Base-by-base conservation (phyloP, 2,888 invertebrate genomes). In the Ceriagrion tenellum region DNA sequence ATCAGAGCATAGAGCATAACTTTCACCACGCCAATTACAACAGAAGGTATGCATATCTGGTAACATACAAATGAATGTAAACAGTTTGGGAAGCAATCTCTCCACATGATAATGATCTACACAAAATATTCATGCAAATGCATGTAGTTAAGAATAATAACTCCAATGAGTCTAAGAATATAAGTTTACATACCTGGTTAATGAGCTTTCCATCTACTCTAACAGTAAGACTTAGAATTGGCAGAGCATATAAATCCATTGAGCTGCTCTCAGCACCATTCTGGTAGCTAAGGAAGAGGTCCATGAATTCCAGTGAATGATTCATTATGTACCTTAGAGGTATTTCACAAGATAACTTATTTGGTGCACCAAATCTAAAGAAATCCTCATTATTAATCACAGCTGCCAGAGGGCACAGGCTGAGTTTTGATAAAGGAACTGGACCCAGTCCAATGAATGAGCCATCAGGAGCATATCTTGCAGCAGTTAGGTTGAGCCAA, bases 201-300 rank as follows among this genome's bases (percentile, higher is more conserved):
- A 96, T 96, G 95, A 96, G 96, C 89, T 96, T 96, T 30, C 97
- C 97, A 95, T 97, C 97, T 95, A 96, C 96, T 95, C 97, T 96
- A 95, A 97, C 96, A 96, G 97, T 97, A 95, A 96, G 96, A 56
- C 98, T 97, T 35, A 97, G 96, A 88, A 98, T 96, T 18, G 98
- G 98, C 55, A 98, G 96, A 2, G 97, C 97, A 96, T 97, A 97
- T 95, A 98, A 96, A 96, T 97, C 96, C 88, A 96, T 96, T 95
- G 74, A 74, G n/a, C 93, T 47, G 16, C 69, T 69, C 23, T 96
- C 97, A n/a, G 96, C 97, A 90, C 96, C 96, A 30, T 97, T 96
- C 93, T 96, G 96, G 96, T 97, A 97, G 95, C 97, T 96, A 95
- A 98, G 96, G 96, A 97, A 98, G 40, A 97, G 97, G 95, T 97